These are phyloP conservation scores for Drosophila navojoa DNA, from an alignment of 1,140 invertebrate species.

Conservation along the genomic window DNA sequence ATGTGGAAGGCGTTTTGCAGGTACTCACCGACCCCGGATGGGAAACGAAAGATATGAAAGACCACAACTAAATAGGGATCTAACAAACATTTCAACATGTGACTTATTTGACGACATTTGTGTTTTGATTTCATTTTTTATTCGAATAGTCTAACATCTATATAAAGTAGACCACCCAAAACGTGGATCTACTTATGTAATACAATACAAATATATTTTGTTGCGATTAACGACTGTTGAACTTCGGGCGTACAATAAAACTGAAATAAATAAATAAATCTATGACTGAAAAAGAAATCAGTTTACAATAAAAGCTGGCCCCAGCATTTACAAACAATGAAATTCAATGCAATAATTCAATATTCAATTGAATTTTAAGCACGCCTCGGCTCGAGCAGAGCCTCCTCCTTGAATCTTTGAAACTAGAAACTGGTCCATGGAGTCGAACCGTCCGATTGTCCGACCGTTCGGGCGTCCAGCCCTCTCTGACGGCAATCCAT, in stretches of 20 bases:
- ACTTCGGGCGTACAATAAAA: constrained; percentile 71
- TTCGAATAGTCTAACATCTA: not conserved
- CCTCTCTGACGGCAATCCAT: constrained; percentile 70
- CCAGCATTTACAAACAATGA: constrained; percentile 83
- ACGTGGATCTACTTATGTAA: constrained; percentile 41
- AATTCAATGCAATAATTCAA: constrained; percentile 84
- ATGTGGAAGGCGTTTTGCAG: constrained; percentile 34
- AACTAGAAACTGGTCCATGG: constrained; percentile 34
- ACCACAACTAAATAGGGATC: not conserved
- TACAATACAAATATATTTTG: constrained; percentile 56
- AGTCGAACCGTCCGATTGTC: too few species aligned
- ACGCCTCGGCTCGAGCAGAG: constrained; percentile 42
- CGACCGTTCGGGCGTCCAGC: constrained; percentile 14
- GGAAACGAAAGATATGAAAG: not conserved
- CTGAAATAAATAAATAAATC: constrained; percentile 79
- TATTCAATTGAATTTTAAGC: constrained; percentile 84
- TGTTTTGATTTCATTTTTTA: not conserved
- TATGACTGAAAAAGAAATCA: constrained; percentile 76
- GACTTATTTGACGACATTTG: not conserved
- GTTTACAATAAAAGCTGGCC: constrained; percentile 69
- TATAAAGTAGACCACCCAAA: constrained; percentile 43
- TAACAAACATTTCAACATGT: not conserved
- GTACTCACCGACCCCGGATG: not conserved
- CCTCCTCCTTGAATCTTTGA: constrained; percentile 38
- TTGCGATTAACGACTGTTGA: constrained; percentile 70